These are phyloP conservation scores for Acipenser ruthenus DNA, from an alignment of 2,797 vertebrate genomes.

Conservation along the genomic window DNA sequence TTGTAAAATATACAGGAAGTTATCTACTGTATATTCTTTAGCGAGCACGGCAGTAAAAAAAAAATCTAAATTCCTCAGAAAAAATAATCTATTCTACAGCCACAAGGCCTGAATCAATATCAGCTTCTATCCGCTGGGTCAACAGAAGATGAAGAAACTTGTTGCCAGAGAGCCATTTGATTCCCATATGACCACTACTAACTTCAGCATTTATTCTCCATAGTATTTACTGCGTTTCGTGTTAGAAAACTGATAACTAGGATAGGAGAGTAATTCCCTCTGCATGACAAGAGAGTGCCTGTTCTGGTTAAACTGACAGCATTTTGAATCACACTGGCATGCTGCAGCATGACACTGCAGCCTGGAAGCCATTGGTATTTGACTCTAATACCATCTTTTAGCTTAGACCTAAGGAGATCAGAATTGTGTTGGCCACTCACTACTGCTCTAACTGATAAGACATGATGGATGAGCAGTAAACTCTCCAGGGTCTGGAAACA, in stretches of 20 bases:
- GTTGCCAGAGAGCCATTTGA: too few relatives aligned
- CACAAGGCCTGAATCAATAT: too few relatives aligned
- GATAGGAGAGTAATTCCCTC: neutral
- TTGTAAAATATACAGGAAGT: too few relatives aligned
- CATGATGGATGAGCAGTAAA: neutral
- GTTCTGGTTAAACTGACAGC: neutral
- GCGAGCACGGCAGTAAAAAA: too few relatives aligned
- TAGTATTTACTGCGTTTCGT: too few relatives aligned
- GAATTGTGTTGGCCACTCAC: neutral
- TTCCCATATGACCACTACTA: too few relatives aligned
- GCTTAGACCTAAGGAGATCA: neutral
- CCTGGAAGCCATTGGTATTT: neutral
- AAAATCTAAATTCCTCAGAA: too few relatives aligned
- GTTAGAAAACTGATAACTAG: neutral
- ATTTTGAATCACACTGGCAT: neutral
- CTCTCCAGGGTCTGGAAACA: neutral
- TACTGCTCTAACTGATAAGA: neutral
- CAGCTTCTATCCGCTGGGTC: too few relatives aligned
- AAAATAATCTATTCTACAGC: too few relatives aligned
- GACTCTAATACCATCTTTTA: neutral
- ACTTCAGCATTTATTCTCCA: too few relatives aligned
- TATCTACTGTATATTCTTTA: too few relatives aligned
- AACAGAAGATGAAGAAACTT: too few relatives aligned
- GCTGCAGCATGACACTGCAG: neutral
- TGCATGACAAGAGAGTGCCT: neutral